These are phyloP conservation scores for Prionailurus bengalensis DNA, from an alignment of 2,113 vertebrate species.

Conservation along the genomic window DNA sequence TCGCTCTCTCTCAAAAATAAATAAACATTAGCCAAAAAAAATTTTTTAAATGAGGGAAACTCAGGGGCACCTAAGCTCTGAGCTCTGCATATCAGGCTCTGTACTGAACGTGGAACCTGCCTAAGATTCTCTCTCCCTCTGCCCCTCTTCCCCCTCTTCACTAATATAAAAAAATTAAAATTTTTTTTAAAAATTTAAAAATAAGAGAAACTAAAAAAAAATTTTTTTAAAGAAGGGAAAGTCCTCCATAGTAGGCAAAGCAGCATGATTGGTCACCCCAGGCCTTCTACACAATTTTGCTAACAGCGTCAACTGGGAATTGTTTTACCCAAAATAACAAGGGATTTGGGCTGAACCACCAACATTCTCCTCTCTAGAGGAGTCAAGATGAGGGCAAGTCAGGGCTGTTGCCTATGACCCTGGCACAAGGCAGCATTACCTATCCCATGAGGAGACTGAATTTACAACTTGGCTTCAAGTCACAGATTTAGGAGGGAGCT, in stretches of 20 bases:
- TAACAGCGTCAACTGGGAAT: neutral
- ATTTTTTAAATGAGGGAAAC: too few species aligned
- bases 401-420: neutral
- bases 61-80: too few species aligned
- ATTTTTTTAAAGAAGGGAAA: neutral
- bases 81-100: too few species aligned
- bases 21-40: too few species aligned
- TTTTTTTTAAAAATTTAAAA: too few species aligned
- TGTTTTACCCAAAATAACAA: neutral
- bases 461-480: neutral
- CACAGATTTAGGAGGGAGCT: neutral
- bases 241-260: neutral
- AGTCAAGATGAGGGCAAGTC: neutral
- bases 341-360: neutral
- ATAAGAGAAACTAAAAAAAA: too few species aligned
- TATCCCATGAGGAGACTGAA: neutral
- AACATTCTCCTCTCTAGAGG: neutral
- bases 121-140: too few species aligned
- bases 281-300: neutral
- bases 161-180: too few species aligned
- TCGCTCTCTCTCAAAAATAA: too few species aligned
- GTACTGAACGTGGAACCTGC: too few species aligned
- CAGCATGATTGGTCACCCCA: neutral
- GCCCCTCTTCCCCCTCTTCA: too few species aligned
- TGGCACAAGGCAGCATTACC: neutral